phyloP scores from a whole-genome alignment of 2,888 invertebrate genomes.

The Eubasilissa splendida region DNA sequence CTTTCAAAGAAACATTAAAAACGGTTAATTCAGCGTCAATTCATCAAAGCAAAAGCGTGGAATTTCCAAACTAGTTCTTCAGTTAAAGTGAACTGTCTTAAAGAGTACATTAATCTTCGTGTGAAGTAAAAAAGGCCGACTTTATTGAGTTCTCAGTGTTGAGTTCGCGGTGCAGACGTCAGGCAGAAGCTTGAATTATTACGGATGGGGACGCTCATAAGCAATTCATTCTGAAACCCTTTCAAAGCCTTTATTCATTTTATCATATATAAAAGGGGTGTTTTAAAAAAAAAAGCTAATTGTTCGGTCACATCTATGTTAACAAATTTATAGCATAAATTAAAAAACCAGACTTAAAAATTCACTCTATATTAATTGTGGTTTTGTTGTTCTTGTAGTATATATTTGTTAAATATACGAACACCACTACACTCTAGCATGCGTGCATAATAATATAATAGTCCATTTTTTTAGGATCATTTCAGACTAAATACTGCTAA shows the following conservation, averaged over 20 bases:
- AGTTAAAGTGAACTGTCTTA: conserved; percentile 34
- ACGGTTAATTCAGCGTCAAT: conserved; percentile 33
- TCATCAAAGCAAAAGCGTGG: conserved; percentile 30
- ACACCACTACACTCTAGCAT: too few species aligned
- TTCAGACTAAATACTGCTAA: too few species aligned
- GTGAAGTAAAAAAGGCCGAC: conserved; percentile 36
- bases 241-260: background rate
- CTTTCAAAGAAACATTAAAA: conserved; percentile 7
- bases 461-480: too few species aligned
- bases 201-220: conserved; percentile 49
- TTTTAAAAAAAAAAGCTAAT: too few species aligned
- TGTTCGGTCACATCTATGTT: too few species aligned
- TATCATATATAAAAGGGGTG: background rate
- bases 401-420: too few species aligned
- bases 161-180: conserved; percentile 40
- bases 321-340: too few species aligned
- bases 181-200: conserved; percentile 51
- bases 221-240: conserved; percentile 36
- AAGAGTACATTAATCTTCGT: conserved; percentile 44
- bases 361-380: too few species aligned
- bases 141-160: conserved; percentile 35
- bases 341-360: too few species aligned
- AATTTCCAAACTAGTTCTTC: conserved; percentile 12
- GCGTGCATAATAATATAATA: too few species aligned
- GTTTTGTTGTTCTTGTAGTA: too few species aligned